Base-by-base conservation (phyloP, 2,888 invertebrate species). In the Allolobophora icterica region DNA sequence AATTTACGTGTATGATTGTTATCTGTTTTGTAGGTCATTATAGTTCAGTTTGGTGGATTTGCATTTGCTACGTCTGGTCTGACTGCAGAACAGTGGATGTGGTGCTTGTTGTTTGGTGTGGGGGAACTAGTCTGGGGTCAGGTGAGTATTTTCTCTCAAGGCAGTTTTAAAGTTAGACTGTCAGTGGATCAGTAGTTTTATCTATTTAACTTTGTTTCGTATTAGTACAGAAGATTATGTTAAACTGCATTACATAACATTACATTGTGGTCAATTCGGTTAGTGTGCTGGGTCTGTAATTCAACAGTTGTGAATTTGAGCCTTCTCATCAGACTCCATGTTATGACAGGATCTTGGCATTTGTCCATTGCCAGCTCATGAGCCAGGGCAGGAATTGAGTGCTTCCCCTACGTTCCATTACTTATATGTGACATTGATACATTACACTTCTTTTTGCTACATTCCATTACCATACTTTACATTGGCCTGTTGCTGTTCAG, bases 41-140 rank as follows among this genome's bases (percentile, higher is more conserved):
- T 99, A 94, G 97, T 99, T 95, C 98, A 99, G 96, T 98, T 97
- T 96, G 99, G 99, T 95, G 98, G 98, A 96, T 97, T 97, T 97
- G 99, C 99, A 95, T 99, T 99, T 96, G 98, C 98, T 94, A 99
- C 99, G 94, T 97, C 97, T 95, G 97, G 97, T 90, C 97, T 99
- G 93, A 97, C 97, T 94, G 95, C 98, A 95, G 98, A 99, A 95
- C 99, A 99, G 96, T 99, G 99, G 99, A 96, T 98, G 95, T 99
- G 99, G 98, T 99, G 99, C 96, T 96, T 99, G 95, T 98, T 99
- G 96, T 98, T 99, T 96, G 99, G 99, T 93, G 96, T 98, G 94
- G 99, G 99, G 94, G 98, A 98, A 93, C 97, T 99, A 93, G 96
- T 99, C 93, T 99, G 99, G 99, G 99, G 99, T 93, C 95, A 95